These are phyloP conservation scores for Rhimphoctona megacephalus DNA, from an alignment of 2,888 invertebrate genomes.

Conservation along the genomic window DNA sequence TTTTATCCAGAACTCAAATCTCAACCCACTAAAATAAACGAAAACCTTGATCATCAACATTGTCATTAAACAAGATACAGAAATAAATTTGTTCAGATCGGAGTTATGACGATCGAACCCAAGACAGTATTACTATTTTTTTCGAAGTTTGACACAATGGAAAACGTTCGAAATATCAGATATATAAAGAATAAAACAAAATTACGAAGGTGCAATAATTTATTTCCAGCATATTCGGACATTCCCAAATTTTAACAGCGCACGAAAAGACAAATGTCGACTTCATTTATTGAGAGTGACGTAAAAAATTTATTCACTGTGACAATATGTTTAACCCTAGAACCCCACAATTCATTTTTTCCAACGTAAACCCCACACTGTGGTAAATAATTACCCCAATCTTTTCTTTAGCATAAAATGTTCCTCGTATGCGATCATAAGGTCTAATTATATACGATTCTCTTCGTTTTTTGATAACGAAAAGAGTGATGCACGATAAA, in stretches of 20 bases:
- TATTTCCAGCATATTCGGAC: neutral
- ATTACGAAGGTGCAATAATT: neutral
- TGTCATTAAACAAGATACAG: neutral
- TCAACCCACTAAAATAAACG: neutral
- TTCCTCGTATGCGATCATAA: too few species aligned
- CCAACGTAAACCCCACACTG: too few species aligned
- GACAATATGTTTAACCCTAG: neutral
- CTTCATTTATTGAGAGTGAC: neutral
- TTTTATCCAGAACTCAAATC: neutral
- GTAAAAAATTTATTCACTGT: too few species aligned
- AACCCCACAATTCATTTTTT: too few species aligned
- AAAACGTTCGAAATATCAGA: neutral
- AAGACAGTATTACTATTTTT: neutral
- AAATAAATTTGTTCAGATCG: neutral
- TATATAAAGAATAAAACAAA: too few species aligned
- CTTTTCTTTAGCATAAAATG: too few species aligned
- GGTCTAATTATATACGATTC: too few species aligned
- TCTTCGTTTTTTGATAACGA: too few species aligned
- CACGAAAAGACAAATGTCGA: neutral
- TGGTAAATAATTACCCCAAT: too few species aligned
- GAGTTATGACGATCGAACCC: neutral
- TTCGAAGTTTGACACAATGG: neutral
- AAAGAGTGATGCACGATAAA: too few species aligned
- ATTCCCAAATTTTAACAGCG: too few species aligned
- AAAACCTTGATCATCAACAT: neutral